These are phyloP conservation scores for Penaeus japonicus DNA, from an alignment of 1,140 invertebrate species.

Conservation along the genomic window DNA sequence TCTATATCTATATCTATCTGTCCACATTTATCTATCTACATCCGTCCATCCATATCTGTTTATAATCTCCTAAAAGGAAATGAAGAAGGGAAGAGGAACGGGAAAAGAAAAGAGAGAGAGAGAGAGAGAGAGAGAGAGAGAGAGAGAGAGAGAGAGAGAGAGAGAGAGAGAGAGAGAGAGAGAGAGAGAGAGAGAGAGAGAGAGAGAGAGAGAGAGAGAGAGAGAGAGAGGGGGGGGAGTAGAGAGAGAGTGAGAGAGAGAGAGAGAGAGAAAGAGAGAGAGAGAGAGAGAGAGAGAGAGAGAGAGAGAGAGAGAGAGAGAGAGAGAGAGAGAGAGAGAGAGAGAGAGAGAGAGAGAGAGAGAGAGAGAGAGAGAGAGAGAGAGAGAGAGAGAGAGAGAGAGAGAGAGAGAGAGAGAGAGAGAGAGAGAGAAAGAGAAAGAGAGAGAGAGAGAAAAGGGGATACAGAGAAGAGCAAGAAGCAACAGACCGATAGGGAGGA, in stretches of 20 bases:
- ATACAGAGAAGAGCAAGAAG: too few relatives aligned
- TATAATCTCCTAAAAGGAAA: too few relatives aligned
- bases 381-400: neutral
- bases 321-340: neutral
- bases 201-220: neutral
- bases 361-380: neutral
- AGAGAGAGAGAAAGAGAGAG: neutral
- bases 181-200: neutral
- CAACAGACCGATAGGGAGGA: too few relatives aligned
- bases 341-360: neutral
- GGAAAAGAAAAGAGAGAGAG: too few relatives aligned
- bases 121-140: neutral
- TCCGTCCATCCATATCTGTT: too few relatives aligned
- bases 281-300: neutral
- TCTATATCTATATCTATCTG: too few relatives aligned
- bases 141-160: too few relatives aligned
- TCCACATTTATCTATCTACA: too few relatives aligned
- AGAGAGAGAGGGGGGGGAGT: neutral
- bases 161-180: neutral
- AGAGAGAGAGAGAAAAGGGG: neutral
- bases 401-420: neutral
- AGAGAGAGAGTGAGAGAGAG: too few relatives aligned
- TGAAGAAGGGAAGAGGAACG: too few relatives aligned
- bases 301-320: neutral
- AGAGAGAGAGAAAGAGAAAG: neutral